Conservation (phyloP, 2,888 invertebrate genomes). For the Phyllotreta cruciferae region DNA sequence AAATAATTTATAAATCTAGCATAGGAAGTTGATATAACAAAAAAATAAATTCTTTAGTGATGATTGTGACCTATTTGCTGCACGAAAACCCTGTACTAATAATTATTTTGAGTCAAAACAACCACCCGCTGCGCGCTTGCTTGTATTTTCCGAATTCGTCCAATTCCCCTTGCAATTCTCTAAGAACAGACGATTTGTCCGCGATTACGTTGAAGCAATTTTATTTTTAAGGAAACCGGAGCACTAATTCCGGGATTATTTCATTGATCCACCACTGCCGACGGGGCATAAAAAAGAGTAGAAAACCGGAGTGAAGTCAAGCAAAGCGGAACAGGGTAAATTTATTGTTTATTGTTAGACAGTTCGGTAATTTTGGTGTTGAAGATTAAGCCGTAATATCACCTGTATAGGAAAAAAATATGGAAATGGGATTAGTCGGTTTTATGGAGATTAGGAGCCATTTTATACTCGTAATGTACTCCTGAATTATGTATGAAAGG, state of each 20-base stretch:
- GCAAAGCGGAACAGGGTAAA: constrained; percentile 28
- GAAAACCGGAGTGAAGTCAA: constrained; percentile 33
- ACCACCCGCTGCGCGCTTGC: too few species aligned
- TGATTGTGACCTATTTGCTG: too few species aligned
- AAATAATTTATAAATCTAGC: too few species aligned
- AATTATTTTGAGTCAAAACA: too few species aligned
- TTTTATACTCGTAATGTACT: constrained; percentile 28
- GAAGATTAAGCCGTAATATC: constrained; percentile 47
- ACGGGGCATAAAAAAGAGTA: constrained; percentile 35
- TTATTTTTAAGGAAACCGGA: too few species aligned
- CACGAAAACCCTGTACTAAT: too few species aligned
- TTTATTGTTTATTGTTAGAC: constrained; percentile 45
- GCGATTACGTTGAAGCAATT: too few species aligned
- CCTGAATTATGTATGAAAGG: constrained; percentile 33
- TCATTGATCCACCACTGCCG: constrained; percentile 6
- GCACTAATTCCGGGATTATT: neutral
- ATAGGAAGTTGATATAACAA: too few species aligned
- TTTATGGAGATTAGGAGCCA: constrained; percentile 28
- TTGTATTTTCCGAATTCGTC: too few species aligned
- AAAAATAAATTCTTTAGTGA: too few species aligned
- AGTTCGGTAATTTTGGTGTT: constrained; percentile 41
- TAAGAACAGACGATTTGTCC: too few species aligned
- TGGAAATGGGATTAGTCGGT: constrained; percentile 30
- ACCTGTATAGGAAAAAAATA: constrained; percentile 45
- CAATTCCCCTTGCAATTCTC: too few species aligned